A percentile compares a stretch with the other conserved stretches of the same genome.
These are phyloP conservation scores for human DNA, from an alignment of 2,113 vertebrate genomes.

Conservation along the genomic window DNA sequence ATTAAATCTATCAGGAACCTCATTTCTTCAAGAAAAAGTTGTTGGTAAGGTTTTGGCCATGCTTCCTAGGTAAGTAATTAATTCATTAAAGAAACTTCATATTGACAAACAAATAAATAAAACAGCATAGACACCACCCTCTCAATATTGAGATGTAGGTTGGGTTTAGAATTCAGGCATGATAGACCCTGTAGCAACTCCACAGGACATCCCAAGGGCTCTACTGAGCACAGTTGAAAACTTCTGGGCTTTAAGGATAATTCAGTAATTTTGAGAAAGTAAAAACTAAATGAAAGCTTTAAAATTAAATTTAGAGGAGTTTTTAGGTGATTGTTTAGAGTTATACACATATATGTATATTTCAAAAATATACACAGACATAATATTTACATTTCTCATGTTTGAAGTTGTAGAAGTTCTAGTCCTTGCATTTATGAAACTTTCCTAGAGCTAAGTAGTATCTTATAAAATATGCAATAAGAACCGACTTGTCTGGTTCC, in stretches of 20 bases:
- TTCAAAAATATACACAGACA: not conserved
- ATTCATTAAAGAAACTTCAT: not conserved
- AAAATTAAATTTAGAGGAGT: not conserved
- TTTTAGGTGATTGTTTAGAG: not conserved
- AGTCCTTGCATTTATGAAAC: not conserved
- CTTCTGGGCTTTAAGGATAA: not conserved
- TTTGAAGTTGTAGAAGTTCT: not conserved
- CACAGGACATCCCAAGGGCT: fast-evolving
- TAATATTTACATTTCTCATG: not conserved
- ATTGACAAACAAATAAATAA: not conserved
- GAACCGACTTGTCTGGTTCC: not conserved
- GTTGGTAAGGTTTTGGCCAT: not conserved
- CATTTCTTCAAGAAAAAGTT: not conserved
- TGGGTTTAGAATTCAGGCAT: not conserved
- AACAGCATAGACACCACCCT: not conserved
- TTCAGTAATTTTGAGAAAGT: not conserved
- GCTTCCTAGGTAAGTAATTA: not conserved
- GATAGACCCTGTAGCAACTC: not conserved
- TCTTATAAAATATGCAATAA: not conserved
- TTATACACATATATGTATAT: not conserved
- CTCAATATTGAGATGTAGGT: not conserved
- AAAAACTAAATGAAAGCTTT: not conserved
- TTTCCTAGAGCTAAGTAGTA: not conserved
- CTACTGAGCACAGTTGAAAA: not conserved
- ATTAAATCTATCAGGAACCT: not conserved